Conservation (phyloP, 1,140 invertebrate species). For the Lordiphosa collinella region DNA sequence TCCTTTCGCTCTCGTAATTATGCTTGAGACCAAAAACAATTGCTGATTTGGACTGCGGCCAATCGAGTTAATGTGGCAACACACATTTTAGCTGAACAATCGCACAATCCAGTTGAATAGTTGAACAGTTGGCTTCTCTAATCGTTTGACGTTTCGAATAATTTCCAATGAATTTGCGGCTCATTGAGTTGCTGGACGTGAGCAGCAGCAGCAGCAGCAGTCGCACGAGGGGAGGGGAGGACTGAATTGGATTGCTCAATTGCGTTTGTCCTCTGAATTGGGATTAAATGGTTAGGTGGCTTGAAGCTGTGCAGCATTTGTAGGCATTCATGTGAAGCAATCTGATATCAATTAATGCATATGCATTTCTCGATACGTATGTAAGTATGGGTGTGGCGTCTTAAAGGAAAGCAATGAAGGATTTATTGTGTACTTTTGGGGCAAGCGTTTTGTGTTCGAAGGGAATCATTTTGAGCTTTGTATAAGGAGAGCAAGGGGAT, state of each 20-base stretch:
- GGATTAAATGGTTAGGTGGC: constrained; percentile 26
- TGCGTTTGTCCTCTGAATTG: constrained; percentile 27
- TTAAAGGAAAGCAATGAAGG: constrained; percentile 11
- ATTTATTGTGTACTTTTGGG: background rate
- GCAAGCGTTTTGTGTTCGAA: too few species aligned
- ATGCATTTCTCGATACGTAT: constrained; percentile 42
- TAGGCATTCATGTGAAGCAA: constrained; percentile 40
- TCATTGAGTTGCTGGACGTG: constrained; percentile 63
- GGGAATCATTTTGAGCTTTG: too few species aligned
- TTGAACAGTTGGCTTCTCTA: constrained; percentile 29
- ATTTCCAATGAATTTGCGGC: constrained; percentile 74
- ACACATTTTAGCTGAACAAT: constrained; percentile 39
- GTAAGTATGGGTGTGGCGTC: constrained; percentile 17
- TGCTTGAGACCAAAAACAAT: constrained; percentile 48
- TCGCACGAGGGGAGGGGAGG: background rate
- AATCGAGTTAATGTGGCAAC: constrained; percentile 71
- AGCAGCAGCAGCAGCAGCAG: constrained; percentile 2
- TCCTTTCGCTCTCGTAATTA: constrained; percentile 53
- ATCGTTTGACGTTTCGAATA: constrained; percentile 69
- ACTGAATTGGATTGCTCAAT: constrained; percentile 5
- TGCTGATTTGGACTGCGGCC: constrained; percentile 59
- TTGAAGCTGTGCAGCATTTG: constrained; percentile 14
- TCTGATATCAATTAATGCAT: constrained; percentile 51
- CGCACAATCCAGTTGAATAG: constrained; percentile 26
- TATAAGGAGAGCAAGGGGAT: too few species aligned